Percentiles rank a stretch among this genome's conserved stretches.
Evolutionary conservation across 2,797 vertebrate species (phyloP).

Genomic region (Aphelocoma californica): DNA sequence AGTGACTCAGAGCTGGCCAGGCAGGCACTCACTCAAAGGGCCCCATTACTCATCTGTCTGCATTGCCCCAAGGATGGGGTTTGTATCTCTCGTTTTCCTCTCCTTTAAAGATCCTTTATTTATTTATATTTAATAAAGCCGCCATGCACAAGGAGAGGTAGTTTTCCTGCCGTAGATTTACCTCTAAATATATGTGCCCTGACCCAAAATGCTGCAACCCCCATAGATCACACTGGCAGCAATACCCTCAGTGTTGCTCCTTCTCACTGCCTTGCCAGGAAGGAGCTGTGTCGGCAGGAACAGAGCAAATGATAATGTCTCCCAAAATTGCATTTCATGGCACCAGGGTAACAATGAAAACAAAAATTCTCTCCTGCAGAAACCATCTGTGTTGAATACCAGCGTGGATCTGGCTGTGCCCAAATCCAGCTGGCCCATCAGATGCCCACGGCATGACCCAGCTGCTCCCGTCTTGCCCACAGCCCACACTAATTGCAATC

Average conservation of each 20-base stretch:
- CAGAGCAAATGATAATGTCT: neutral
- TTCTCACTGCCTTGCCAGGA: neutral
- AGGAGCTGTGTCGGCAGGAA: neutral
- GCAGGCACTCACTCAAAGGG: slow-evolving; percentile 45
- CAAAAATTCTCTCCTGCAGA: neutral
- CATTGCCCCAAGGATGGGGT: slow-evolving; percentile 37
- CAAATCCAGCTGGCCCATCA: neutral
- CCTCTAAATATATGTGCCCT: neutral
- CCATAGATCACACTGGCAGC: neutral
- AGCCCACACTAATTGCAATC: neutral
- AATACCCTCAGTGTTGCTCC: neutral
- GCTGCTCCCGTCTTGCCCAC: neutral
- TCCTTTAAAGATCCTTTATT: slow-evolving; percentile 24
- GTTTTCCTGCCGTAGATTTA: neutral
- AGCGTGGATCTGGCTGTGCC: neutral
- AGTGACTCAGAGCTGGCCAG: slow-evolving; percentile 64
- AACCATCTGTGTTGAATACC: neutral
- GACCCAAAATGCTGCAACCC: neutral
- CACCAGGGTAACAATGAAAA: neutral
- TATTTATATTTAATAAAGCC: slow-evolving; percentile 7
- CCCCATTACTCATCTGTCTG: slow-evolving; percentile 65
- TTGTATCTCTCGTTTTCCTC: neutral
- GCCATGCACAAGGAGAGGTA: neutral
- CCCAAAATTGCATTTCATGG: neutral
- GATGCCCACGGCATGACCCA: neutral